These are phyloP conservation scores for Crax fasciolata DNA, from an alignment of 2,797 vertebrate species.

Conservation along the genomic window DNA sequence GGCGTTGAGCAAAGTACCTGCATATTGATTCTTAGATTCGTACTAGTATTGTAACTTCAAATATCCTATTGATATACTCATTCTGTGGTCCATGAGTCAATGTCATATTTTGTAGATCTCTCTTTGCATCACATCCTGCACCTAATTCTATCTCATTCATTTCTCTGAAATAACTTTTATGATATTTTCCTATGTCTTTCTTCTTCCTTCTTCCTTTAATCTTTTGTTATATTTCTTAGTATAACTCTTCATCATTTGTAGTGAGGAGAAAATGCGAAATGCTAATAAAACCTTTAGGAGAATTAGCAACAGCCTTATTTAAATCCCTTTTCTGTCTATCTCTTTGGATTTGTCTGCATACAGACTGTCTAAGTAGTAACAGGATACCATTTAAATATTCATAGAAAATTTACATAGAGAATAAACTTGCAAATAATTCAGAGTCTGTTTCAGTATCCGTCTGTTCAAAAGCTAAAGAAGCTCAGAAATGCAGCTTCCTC, in stretches of 20 bases:
- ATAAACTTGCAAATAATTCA: background rate
- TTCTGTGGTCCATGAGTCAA: background rate
- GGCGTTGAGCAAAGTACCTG: background rate
- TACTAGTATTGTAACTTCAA: background rate
- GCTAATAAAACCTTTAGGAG: background rate
- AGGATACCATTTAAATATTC: background rate
- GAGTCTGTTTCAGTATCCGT: background rate
- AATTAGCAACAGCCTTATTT: background rate
- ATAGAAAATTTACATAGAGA: background rate
- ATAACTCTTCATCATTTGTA: background rate
- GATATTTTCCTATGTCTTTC: background rate
- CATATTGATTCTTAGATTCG: background rate
- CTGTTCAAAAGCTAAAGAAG: background rate
- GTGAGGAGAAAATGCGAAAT: background rate
- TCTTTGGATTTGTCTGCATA: background rate
- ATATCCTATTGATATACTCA: background rate
- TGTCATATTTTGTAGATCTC: background rate
- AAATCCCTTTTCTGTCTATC: background rate
- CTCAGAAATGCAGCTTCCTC: background rate
- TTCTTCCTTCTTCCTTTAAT: background rate
- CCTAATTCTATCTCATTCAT: background rate
- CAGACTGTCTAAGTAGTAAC: accelerated
- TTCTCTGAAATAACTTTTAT: background rate
- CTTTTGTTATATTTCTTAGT: background rate
- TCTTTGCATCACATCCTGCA: background rate